Base-by-base conservation (phyloP, 2,888 invertebrate species). In the Gari tellinella region DNA sequence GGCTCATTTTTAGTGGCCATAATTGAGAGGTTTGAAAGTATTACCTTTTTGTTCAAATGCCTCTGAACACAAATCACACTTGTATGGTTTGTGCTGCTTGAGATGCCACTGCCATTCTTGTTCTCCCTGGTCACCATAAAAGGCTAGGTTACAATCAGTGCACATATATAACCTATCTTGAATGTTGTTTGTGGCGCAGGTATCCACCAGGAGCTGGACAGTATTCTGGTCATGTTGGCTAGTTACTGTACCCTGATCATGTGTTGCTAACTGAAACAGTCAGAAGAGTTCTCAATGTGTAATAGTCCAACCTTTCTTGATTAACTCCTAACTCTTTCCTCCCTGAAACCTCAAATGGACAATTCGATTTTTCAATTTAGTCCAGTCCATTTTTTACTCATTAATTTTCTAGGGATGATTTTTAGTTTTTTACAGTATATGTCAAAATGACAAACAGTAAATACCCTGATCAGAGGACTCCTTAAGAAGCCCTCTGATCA, bases 51-150 rank as follows among this genome's bases (percentile, higher is more conserved):
- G 63, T 53, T 70, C 73, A 55, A 73, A 78, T 2, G 70, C 67
- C 63, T 78, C 78, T 0, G 70, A 51, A 26, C 78, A 78, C 15
- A 78, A 55, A 21, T 78, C 78, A 78, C 78, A 78, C 51, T 78
- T 78, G 51, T 38, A 70, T 7, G 73, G 70, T 55, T 72, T 68
- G 23, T 78, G 78, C 51, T 78, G 73, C 41, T 67, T 66, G n/a
- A 78, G 67, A 63, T 78, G 78, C 78, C 78, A 78, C 40, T 73
- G 78, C 78, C 78, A 78, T 52, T 78, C 78, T 19, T 70, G 63
- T 25, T 78, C 78, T 14, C 78, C 78, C 14, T 67, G 69, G 45
- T 78, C 78, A 21, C 78, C 78, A 37, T 78, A 78, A 63, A 78
- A 78, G 12, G 73, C 78, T 0, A 78, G 73, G 55, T 78, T 78